phyloP scores from a whole-genome alignment of 2,797 vertebrate genomes.

The Acridotheres tristis region DNA sequence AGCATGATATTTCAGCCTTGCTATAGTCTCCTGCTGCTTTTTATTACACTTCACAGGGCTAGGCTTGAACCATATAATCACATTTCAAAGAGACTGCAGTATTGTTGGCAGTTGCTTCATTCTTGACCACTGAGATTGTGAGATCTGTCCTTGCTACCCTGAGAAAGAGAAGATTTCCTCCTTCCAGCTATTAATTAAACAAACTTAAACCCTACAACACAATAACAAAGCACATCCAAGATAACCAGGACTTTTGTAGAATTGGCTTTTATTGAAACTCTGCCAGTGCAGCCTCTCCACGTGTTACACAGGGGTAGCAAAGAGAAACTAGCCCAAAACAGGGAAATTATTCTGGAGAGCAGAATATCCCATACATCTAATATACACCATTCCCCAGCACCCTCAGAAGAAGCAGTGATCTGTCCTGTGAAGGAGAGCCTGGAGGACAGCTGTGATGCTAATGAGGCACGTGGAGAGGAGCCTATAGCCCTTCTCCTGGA shows the following conservation, averaged over 20 bases:
- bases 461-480: background rate
- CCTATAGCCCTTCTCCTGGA: background rate
- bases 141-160: background rate
- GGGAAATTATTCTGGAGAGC: background rate
- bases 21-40: constrained; percentile 35
- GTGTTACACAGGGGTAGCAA: background rate
- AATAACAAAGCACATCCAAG: background rate
- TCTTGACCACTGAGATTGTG: constrained; percentile 45
- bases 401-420: background rate
- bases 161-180: constrained; percentile 10
- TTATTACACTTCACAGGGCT: constrained; percentile 57
- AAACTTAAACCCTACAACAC: background rate
- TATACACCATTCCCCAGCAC: background rate
- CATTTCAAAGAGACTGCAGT: constrained; percentile 44
- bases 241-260: background rate
- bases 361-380: background rate
- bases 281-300: background rate
- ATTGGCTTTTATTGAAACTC: background rate
- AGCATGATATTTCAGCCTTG: constrained; percentile 14
- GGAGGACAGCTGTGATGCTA: background rate
- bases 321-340: background rate
- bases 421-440: background rate
- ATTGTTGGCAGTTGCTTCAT: constrained; percentile 39
- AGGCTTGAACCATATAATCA: constrained; percentile 50
- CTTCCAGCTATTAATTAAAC: constrained; percentile 9